These are phyloP conservation scores for Protosalanx chinensis DNA, from an alignment of 2,797 vertebrate genomes.

Conservation along the genomic window DNA sequence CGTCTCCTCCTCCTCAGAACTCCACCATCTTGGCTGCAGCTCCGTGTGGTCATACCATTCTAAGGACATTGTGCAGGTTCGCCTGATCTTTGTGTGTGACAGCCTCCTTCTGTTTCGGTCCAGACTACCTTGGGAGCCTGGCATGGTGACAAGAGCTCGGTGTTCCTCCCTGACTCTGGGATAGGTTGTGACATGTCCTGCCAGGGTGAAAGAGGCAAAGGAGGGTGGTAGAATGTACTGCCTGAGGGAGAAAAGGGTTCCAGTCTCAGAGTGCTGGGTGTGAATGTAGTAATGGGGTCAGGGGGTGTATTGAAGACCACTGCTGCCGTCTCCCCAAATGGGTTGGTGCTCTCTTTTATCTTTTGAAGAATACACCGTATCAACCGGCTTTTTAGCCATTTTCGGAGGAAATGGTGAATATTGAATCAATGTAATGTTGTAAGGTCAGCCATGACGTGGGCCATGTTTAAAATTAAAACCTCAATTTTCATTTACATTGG, in stretches of 20 bases:
- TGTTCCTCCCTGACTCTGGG: constrained; percentile 8
- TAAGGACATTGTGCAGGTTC: not conserved
- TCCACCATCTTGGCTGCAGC: not conserved
- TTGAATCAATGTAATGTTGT: not conserved
- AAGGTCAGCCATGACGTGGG: too few relatives aligned
- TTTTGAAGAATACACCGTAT: not conserved
- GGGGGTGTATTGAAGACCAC: constrained; percentile 15
- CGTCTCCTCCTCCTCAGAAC: too few relatives aligned
- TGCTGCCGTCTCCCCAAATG: not conserved
- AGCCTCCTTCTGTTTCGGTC: not conserved
- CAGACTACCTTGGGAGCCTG: constrained; percentile 7
- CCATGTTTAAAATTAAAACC: too few relatives aligned
- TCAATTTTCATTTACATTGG: too few relatives aligned
- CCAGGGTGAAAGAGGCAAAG: not conserved
- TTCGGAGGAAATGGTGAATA: not conserved
- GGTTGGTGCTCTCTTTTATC: not conserved
- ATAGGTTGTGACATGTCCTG: constrained; percentile 1
- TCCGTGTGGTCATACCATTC: not conserved
- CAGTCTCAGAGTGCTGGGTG: not conserved
- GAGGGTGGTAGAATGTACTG: not conserved
- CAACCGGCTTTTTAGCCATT: not conserved
- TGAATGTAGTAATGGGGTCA: constrained; percentile 18
- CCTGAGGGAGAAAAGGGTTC: constrained; percentile 1
- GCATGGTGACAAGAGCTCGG: not conserved
- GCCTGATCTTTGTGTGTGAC: not conserved